phyloP scores from a whole-genome alignment of 2,113 vertebrate genomes.

The Bambusicola thoracicus region DNA sequence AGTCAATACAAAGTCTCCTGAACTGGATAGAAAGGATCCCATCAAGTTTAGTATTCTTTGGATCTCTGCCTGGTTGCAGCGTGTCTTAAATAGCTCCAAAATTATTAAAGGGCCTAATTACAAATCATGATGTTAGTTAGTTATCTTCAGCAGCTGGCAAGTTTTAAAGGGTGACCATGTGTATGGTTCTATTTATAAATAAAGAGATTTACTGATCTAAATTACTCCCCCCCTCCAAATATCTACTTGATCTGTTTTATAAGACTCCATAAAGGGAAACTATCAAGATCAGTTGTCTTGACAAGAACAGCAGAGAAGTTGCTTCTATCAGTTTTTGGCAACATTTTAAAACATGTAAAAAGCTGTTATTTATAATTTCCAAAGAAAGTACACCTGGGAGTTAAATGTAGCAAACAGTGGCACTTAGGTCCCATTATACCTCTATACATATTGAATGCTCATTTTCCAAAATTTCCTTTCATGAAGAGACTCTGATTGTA shows the following conservation, averaged over 20 bases:
- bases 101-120: constrained; percentile 43
- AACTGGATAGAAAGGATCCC: constrained; percentile 20
- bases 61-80: constrained; percentile 25
- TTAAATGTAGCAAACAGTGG: not conserved
- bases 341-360: not conserved
- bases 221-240: not conserved
- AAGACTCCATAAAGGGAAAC: not conserved
- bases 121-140: constrained; percentile 29
- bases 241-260: not conserved
- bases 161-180: constrained; percentile 29
- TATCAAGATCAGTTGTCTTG: not conserved
- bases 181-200: constrained; percentile 53
- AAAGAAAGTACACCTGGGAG: not conserved
- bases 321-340: not conserved
- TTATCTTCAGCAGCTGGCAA: constrained; percentile 57
- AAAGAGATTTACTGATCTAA: not conserved
- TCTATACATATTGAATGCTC: not conserved
- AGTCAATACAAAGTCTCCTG: not conserved
- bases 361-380: not conserved
- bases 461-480: not conserved
- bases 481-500: not conserved
- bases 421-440: not conserved
- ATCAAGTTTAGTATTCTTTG: constrained; percentile 32
- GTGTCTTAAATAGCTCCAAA: constrained; percentile 50
- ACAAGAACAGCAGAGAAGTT: not conserved